Evolutionary conservation across 2,113 vertebrate species (phyloP), one percentile per base, ranked within the genome.

Genomic region (Calonectris borealis): DNA sequence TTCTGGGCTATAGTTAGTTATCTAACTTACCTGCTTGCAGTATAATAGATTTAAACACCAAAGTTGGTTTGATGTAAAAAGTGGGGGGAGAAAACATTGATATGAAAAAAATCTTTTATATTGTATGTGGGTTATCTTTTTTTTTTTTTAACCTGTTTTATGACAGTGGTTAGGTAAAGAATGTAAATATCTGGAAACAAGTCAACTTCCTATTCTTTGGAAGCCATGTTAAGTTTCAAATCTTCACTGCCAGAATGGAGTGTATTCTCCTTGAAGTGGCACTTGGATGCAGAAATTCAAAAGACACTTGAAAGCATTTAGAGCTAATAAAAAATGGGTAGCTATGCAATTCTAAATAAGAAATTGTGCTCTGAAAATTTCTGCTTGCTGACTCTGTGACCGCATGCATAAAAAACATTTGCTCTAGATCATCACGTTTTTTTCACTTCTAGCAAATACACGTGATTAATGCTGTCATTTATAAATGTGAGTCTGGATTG

Each of bases 371-470:
- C n/a, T 76, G 42, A 92, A 58, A 88, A 82, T 49, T 61, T 92
- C 72, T 93, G 26, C 72, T 92, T 96, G 48, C 69, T 94, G 64
- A 60, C 70, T 95, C 68, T 68, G 51, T 80, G 92, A 62, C 34
- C 13, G 55, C 34, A 52, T n/a, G 48, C 68, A 81, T 64, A 66
- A 86, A 93, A 86, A 61, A 10, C 27, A 22, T 70, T 83, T 90
- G 7, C 38, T 81, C 4, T 76, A 82, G 24, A 31, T 92, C 38
- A 84, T 86, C 44, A 65, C 0, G 0, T 0, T 69, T 91, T 93
- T 84, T 94, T 26, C 49, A 61, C 36, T 72, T 79, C 55, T 2
- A 40, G 25, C 8, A 2, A 87, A 85, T 51, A 54, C 21, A 40
- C 1, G 7, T 86, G 72, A 92, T 94, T 91, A 94, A 71, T 34